phyloP scores from a whole-genome alignment of 2,888 invertebrate species.

The Camptogramma bilineatum region DNA sequence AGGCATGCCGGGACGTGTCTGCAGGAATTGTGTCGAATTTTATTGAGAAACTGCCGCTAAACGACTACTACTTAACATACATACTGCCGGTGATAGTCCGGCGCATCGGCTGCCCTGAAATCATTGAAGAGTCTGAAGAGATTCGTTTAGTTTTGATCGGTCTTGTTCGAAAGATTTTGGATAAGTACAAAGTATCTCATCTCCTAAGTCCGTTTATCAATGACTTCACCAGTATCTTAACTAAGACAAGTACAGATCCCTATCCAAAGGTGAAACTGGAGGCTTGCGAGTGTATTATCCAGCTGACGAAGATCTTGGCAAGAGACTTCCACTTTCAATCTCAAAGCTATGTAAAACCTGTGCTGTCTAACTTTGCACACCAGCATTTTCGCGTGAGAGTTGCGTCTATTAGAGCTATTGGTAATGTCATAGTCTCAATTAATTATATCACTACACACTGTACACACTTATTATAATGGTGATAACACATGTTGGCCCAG shows the following conservation, averaged over 20 bases:
- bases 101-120: slow-evolving; percentile 91
- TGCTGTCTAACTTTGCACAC: slow-evolving; percentile 90
- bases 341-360: slow-evolving; percentile 90
- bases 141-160: slow-evolving; percentile 89
- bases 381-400: slow-evolving; percentile 93
- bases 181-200: slow-evolving; percentile 86
- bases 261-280: slow-evolving; percentile 93
- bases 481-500: no score
- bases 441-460: no score
- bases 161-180: slow-evolving; percentile 88
- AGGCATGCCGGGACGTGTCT: slow-evolving; percentile 87
- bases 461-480: no score
- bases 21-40: slow-evolving; percentile 85
- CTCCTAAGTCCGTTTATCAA: slow-evolving; percentile 89
- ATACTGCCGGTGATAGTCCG: slow-evolving; percentile 91
- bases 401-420: slow-evolving; percentile 90
- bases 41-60: slow-evolving; percentile 84
- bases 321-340: slow-evolving; percentile 91
- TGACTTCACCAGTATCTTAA: slow-evolving; percentile 90
- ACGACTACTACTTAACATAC: slow-evolving; percentile 90
- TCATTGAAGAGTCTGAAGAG: slow-evolving; percentile 90
- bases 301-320: slow-evolving; percentile 87
- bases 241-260: slow-evolving; percentile 90
- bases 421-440: slow-evolving; percentile 62
- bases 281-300: slow-evolving; percentile 89